Percentiles rank a stretch among this genome's conserved stretches.
Conservation (phyloP, 1,140 invertebrate species). For the Adelges cooleyi region DNA sequence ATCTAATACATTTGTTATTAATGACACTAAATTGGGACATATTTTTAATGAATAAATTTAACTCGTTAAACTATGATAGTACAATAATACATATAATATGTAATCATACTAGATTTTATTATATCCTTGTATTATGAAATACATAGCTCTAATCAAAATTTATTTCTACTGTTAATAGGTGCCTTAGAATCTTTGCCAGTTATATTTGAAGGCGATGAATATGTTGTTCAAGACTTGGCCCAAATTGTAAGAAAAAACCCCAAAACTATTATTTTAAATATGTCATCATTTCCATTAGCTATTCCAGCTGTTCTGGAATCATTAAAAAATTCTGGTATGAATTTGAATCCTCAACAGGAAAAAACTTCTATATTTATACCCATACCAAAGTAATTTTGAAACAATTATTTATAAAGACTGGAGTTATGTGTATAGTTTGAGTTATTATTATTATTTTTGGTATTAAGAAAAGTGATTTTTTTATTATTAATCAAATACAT, state of each 20-base stretch:
- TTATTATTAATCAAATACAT: too few species aligned
- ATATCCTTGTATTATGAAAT: background rate
- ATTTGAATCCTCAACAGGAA: constrained; percentile 89
- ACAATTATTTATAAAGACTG: too few species aligned
- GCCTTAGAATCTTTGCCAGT: constrained; percentile 65
- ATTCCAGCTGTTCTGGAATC: constrained; percentile 64
- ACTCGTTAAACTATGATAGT: too few species aligned
- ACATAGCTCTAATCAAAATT: too few species aligned
- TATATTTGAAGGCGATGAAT: constrained; percentile 66
- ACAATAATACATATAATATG: background rate
- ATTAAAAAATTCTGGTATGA: constrained; percentile 69
- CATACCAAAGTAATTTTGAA: constrained; percentile 71
- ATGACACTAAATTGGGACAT: background rate
- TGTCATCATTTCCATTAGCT: constrained; percentile 69
- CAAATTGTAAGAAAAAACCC: constrained; percentile 77
- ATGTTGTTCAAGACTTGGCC: constrained; percentile 76
- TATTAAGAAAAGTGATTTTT: too few species aligned
- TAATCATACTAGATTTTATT: background rate
- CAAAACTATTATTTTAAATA: constrained; percentile 72
- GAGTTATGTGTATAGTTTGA: too few species aligned
- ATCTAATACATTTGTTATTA: too few species aligned
- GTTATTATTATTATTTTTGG: too few species aligned
- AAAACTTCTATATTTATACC: constrained; percentile 78
- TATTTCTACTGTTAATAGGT: too few species aligned
- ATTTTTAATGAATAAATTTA: background rate